phyloP scores from a whole-genome alignment of 92 coral and sea anemone genomes.

The Heliopora coerulea region DNA sequence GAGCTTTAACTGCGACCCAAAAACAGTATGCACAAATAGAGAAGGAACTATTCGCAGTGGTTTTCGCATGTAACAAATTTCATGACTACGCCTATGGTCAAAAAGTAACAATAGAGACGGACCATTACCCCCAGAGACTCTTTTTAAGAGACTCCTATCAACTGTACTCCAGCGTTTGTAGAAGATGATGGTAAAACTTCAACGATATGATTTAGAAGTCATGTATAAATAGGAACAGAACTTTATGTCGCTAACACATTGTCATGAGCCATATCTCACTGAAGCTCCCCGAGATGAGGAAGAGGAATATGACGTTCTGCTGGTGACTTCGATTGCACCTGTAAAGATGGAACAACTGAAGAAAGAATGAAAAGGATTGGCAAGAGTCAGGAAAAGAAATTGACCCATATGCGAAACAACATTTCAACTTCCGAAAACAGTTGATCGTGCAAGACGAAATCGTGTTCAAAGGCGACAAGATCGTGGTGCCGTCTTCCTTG shows the following conservation, averaged over 20 bases:
- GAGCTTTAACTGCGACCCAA: slow-evolving; percentile 41
- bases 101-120: no score
- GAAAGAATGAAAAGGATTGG: slow-evolving; percentile 34
- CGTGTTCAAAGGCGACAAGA: slow-evolving; percentile 28
- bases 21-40: slow-evolving; percentile 41
- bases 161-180: slow-evolving; percentile 44
- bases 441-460: slow-evolving; percentile 31
- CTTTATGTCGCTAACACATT: slow-evolving; percentile 48
- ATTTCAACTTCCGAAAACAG: slow-evolving; percentile 26
- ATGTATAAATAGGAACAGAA: slow-evolving; percentile 29
- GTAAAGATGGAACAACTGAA: slow-evolving; percentile 21
- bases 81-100: slow-evolving; percentile 40
- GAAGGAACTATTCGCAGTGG: slow-evolving; percentile 47
- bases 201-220: slow-evolving; percentile 33
- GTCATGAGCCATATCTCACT: no score
- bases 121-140: no score
- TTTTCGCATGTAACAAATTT: slow-evolving; percentile 38
- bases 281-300: no score
- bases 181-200: slow-evolving; percentile 42
- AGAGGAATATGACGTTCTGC: slow-evolving; percentile 1
- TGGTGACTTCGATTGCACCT: slow-evolving; percentile 22
- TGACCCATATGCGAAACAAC: neutral
- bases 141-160: no score
- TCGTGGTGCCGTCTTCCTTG: no score
- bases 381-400: slow-evolving; percentile 24